Evolutionary conservation across 1,140 invertebrate species (phyloP).

Genomic region (Manduca sexta): DNA sequence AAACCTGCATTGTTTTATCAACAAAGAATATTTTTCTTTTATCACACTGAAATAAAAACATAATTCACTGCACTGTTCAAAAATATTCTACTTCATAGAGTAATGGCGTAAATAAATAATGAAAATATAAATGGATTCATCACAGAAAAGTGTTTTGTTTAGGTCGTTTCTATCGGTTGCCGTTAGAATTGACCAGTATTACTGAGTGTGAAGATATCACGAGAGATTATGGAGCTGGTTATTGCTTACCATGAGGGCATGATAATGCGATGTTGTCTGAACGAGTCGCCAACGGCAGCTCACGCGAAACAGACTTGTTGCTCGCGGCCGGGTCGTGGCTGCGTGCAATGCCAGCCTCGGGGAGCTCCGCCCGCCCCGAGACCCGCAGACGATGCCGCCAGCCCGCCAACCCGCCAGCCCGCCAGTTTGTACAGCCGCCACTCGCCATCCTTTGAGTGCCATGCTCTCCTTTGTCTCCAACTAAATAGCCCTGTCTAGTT

Average conservation of each 20-base stretch:
- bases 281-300: conserved; percentile 43
- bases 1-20: not conserved
- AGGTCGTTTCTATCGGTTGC: not conserved
- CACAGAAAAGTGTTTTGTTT: conserved; percentile 36
- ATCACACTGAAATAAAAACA: not conserved
- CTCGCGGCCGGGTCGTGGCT: conserved; percentile 72
- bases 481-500: conserved; percentile 30
- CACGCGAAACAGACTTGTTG: conserved; percentile 68
- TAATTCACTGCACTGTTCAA: conserved; percentile 13
- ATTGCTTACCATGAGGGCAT: conserved; percentile 62
- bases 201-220: conserved; percentile 3
- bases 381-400: conserved; percentile 15
- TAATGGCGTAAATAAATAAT: conserved; percentile 46
- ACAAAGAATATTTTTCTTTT: not conserved
- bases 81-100: conserved; percentile 14
- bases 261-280: conserved; percentile 33
- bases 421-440: conserved; percentile 29
- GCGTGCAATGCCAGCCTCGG: conserved; percentile 71
- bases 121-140: conserved; percentile 36
- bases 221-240: conserved; percentile 25
- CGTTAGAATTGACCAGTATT: not conserved
- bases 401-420: conserved; percentile 12
- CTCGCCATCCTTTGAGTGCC: conserved; percentile 23
- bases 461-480: conserved; percentile 40
- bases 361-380: conserved; percentile 15